phyloP scores from a whole-genome alignment of 1,140 invertebrate genomes.

The Ceratina calcarata region DNA sequence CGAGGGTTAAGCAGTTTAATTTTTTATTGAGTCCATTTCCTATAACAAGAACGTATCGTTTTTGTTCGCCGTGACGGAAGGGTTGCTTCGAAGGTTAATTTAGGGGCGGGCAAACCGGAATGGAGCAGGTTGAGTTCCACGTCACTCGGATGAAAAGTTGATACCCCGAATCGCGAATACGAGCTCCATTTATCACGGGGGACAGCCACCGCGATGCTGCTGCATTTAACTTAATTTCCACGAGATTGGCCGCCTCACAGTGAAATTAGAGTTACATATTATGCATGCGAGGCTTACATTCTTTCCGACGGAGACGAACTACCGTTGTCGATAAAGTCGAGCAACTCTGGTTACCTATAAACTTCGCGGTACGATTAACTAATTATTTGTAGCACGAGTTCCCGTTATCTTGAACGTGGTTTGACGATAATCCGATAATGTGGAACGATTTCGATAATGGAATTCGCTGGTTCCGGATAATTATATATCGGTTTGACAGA shows the following conservation, averaged over 20 bases:
- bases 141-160: neutral
- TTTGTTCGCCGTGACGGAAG: too few relatives aligned
- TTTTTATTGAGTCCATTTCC: neutral
- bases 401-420: neutral
- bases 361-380: too few relatives aligned
- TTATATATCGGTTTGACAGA: too few relatives aligned
- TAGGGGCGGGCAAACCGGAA: neutral
- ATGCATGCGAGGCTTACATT: neutral
- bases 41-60: neutral
- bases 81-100: neutral
- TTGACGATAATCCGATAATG: neutral
- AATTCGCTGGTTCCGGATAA: neutral
- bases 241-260: neutral
- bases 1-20: neutral
- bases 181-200: neutral
- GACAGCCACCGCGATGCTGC: neutral
- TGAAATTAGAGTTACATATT: neutral
- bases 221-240: conserved; percentile 15
- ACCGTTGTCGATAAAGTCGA: neutral
- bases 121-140: neutral
- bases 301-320: neutral
- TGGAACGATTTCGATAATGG: neutral
- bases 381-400: too few relatives aligned
- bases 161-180: neutral
- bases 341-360: too few relatives aligned